Base-by-base conservation (phyloP, 2,113 vertebrate species). In the Ciconia maguari region DNA sequence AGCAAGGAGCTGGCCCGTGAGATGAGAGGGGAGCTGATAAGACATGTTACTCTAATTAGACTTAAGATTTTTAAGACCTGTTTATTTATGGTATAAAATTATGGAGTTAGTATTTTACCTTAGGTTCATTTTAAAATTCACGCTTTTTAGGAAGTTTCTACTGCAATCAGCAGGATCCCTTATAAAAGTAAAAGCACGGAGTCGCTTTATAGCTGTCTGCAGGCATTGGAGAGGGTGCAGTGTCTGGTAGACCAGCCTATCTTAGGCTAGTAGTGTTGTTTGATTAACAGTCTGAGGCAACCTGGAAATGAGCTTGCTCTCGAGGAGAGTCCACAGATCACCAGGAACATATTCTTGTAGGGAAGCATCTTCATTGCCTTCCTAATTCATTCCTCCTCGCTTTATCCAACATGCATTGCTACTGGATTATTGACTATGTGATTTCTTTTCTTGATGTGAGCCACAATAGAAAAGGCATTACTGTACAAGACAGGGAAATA, bases 351-450 rank as follows among this genome's bases (percentile, higher is more conserved):
- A 34, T 54, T 92, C 65, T 60, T 26, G 22, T 14, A 83, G n/a
- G 13, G 42, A 80, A 71, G 32, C 2, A 1, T 60, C 49, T n/a
- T 91, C 76, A 46, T 34, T 78, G n/a, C 51, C 38, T 86, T 88
- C 60, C 36, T 92, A 93, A 82, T 86, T 88, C 51, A 77, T 92
- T 88, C 64, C 60, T 90, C 24, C 61, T 61, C 2, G 0, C 38
- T 60, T 90, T 55, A 49, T 80, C 49, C 72, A 66, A 18, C 5
- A 1, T 16, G 36, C 24, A 25, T 41, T 83, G 38, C 64, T 90
- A 42, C 42, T 78, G 80, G 48, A 49, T 96, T 96, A 95, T 89
- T 75, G 86, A 89, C 90, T 71, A 25, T 69, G 64, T 74, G 60
- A 87, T 95, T 93, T 90, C 49, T 91, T 76, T 90, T 74, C 64